These are phyloP conservation scores for Trissolcus basalis DNA, from an alignment of 1,140 invertebrate species.

Conservation along the genomic window DNA sequence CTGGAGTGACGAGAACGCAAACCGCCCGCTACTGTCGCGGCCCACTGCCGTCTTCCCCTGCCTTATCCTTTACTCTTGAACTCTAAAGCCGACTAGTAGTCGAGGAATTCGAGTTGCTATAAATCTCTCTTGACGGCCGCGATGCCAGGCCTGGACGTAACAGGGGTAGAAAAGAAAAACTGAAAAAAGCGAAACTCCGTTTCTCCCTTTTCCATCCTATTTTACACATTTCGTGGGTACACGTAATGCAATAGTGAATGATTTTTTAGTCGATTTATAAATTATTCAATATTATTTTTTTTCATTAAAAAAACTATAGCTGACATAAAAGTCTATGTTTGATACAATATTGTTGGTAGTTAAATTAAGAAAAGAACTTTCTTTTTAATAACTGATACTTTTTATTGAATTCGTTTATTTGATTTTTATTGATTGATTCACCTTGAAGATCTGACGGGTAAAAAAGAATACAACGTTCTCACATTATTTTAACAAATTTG, in stretches of 20 bases:
- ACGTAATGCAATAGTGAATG: slow-evolving; percentile 64
- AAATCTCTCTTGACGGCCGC: slow-evolving; percentile 75
- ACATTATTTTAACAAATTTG: too few relatives aligned
- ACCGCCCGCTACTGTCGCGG: slow-evolving; percentile 43
- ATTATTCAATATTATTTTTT: slow-evolving; percentile 6
- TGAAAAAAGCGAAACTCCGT: slow-evolving; percentile 16
- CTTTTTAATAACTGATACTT: too few relatives aligned
- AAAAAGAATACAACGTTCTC: too few relatives aligned
- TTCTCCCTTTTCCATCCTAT: slow-evolving; percentile 25
- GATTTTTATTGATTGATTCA: too few relatives aligned
- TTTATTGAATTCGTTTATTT: too few relatives aligned
- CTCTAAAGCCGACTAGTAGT: slow-evolving; percentile 73
- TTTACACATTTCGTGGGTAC: slow-evolving; percentile 42
- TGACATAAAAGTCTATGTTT: too few relatives aligned
- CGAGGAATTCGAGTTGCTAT: slow-evolving; percentile 76
- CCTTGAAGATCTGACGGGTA: too few relatives aligned
- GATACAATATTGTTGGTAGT: too few relatives aligned
- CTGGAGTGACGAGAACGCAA: slow-evolving; percentile 70
- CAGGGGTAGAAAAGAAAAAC: slow-evolving; percentile 35
- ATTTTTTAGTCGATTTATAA: slow-evolving; percentile 38
- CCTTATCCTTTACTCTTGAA: slow-evolving; percentile 62
- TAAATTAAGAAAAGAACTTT: too few relatives aligned
- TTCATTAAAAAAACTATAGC: too few relatives aligned
- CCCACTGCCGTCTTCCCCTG: slow-evolving; percentile 58
- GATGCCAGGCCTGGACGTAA: slow-evolving; percentile 65